phyloP scores from a whole-genome alignment of 2,797 vertebrate species.

The Sarcoramphus papa region DNA sequence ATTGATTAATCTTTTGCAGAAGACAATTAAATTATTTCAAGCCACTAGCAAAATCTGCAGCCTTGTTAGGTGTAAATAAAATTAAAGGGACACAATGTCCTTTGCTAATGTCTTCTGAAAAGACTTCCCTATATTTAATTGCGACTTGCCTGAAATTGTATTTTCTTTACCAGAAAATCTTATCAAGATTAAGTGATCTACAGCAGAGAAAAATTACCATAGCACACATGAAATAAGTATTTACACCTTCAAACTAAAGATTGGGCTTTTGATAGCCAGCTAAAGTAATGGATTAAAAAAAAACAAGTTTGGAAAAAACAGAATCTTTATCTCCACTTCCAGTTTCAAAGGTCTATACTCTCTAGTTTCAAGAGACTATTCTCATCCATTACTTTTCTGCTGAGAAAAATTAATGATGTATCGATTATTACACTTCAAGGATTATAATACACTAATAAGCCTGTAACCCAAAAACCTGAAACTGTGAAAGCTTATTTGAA shows the following conservation, averaged over 20 bases:
- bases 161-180: not conserved
- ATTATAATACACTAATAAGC: not conserved
- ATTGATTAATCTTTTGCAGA: not conserved
- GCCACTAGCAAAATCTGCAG: not conserved
- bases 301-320: not conserved
- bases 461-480: not conserved
- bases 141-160: not conserved
- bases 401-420: not conserved
- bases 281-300: not conserved
- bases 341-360: not conserved
- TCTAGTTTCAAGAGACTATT: not conserved
- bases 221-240: not conserved
- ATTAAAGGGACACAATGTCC: not conserved
- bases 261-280: not conserved
- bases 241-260: not conserved
- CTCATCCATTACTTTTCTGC: not conserved
- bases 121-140: conserved; percentile 5
- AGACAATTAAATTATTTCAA: not conserved
- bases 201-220: not conserved
- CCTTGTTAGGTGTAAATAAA: not conserved
- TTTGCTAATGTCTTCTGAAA: conserved; percentile 7
- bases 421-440: not conserved
- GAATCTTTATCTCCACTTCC: not conserved
- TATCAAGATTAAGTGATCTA: not conserved
- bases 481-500: not conserved